These are phyloP conservation scores for Cotesia congregata DNA, from an alignment of 2,888 invertebrate species.

Conservation along the genomic window DNA sequence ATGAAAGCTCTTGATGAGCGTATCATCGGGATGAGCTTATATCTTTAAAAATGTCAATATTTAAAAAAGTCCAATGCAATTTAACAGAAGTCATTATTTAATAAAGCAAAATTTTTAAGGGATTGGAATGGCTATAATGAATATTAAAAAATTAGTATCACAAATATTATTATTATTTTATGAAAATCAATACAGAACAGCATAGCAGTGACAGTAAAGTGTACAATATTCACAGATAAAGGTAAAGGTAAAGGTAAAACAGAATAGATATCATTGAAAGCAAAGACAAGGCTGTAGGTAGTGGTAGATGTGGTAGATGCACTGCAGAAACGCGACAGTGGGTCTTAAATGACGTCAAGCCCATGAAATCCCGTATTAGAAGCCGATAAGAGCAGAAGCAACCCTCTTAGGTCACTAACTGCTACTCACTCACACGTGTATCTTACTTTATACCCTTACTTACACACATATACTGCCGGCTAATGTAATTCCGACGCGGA, in stretches of 20 bases:
- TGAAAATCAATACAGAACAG: too few relatives aligned
- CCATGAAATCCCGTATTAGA: slow-evolving; percentile 41
- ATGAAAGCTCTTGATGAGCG: too few relatives aligned
- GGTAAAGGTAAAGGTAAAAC: neutral
- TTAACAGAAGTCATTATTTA: too few relatives aligned
- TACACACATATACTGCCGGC: neutral
- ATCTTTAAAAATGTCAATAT: too few relatives aligned
- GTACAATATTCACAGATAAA: too few relatives aligned
- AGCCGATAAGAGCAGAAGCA: slow-evolving; percentile 21
- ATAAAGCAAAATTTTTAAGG: too few relatives aligned
- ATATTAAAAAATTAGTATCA: too few relatives aligned
- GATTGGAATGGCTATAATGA: too few relatives aligned
- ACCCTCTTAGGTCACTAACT: slow-evolving; percentile 14
- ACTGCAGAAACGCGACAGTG: slow-evolving; percentile 23
- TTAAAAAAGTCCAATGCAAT: too few relatives aligned
- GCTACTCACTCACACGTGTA: neutral
- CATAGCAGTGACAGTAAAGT: too few relatives aligned
- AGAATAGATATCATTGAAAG: neutral
- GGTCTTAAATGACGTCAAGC: slow-evolving; percentile 38
- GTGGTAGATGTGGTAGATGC: slow-evolving; percentile 7
- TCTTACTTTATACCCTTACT: slow-evolving; percentile 24
- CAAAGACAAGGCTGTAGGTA: neutral
- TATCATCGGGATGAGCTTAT: too few relatives aligned
- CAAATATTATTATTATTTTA: too few relatives aligned
- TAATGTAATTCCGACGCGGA: slow-evolving; percentile 20